These are phyloP conservation scores for Champsocephalus gunnari DNA, from an alignment of 2,797 vertebrate genomes.

Conservation along the genomic window DNA sequence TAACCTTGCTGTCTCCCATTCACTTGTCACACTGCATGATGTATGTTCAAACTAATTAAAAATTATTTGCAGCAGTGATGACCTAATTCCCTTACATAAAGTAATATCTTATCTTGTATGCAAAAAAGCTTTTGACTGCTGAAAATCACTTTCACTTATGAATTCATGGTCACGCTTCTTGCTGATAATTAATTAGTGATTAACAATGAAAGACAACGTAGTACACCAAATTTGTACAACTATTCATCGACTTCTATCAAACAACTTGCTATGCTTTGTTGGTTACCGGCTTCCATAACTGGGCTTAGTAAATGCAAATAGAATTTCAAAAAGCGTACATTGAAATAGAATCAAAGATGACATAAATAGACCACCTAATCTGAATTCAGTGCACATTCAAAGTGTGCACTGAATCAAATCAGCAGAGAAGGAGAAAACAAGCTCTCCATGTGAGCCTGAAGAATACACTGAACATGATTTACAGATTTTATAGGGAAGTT, in stretches of 20 bases:
- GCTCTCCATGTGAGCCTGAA: not conserved
- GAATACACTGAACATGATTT: not conserved
- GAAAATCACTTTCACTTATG: conserved; percentile 46
- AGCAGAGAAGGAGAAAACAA: conserved; percentile 6
- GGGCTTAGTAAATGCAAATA: not conserved
- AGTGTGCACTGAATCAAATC: conserved; percentile 19
- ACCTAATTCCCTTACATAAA: conserved; percentile 56
- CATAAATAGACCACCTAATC: conserved; percentile 8
- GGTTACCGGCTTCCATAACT: not conserved
- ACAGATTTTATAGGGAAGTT: not conserved
- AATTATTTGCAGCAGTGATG: conserved; percentile 47
- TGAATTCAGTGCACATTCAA: conserved; percentile 11
- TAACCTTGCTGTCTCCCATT: conserved; percentile 41
- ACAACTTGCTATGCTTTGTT: conserved; percentile 22
- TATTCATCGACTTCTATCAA: conserved; percentile 19
- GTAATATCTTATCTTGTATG: conserved; percentile 46
- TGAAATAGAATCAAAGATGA: conserved; percentile 30
- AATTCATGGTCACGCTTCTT: conserved; percentile 41
- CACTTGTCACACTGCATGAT: conserved; percentile 50
- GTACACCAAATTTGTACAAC: conserved; percentile 13
- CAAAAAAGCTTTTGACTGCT: conserved; percentile 40
- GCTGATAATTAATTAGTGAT: conserved; percentile 50
- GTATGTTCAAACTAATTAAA: conserved; percentile 55
- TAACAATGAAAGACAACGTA: conserved; percentile 44
- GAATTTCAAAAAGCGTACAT: conserved; percentile 11